Base-by-base conservation (phyloP, 2,888 invertebrate genomes). In the Hydrotaea cyrtoneurina region DNA sequence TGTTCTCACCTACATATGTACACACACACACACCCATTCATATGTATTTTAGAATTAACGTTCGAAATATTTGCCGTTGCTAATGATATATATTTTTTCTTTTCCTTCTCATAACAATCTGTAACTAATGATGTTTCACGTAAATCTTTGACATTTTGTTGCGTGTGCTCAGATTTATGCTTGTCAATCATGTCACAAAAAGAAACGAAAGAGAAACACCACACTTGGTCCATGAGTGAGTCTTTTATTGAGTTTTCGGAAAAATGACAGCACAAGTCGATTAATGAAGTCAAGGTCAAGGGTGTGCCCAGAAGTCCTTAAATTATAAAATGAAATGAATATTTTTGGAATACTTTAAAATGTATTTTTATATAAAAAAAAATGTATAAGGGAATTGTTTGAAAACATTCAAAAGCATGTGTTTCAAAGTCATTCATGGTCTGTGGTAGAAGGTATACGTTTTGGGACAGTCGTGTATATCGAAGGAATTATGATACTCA, bases 211-310 rank as follows among this genome's bases (percentile, higher is more conserved):
- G n/a, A n/a, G n/a, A 7, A 19, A 19, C 21, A 66, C 1, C 19
- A 11, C 17, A 11, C 17, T 23, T 66, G 31, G 7, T 31, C 17
- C 36, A 8, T 64, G 55, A 19, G 55, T 55, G 55, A 19, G 31
- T 55, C 21, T 4, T 53, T 17, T 17, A n/a, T n/a, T n/a, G n/a
- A n/a, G n/a, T n/a, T 53, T 53, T 31, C 31, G 15, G 53, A 26
- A 10, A 26, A 66, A 19, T 66, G 66, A 43, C 66, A 66, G 17
- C 66, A 66, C 43, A 66, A 43, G 43, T 39, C 66, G 66, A 84
- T 84, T 72, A 36, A 84, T 81, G 75, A 78, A 57, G 57, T 81
- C 81, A 84, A 84, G 84, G 84, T 84, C 84, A 26, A 73, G 53
- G 71, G 55, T 72, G 64, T 59, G 23, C 62, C 26, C n/a, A 15